Conservation (phyloP, 2,113 vertebrate species). For the Puffinus mauretanicus region DNA sequence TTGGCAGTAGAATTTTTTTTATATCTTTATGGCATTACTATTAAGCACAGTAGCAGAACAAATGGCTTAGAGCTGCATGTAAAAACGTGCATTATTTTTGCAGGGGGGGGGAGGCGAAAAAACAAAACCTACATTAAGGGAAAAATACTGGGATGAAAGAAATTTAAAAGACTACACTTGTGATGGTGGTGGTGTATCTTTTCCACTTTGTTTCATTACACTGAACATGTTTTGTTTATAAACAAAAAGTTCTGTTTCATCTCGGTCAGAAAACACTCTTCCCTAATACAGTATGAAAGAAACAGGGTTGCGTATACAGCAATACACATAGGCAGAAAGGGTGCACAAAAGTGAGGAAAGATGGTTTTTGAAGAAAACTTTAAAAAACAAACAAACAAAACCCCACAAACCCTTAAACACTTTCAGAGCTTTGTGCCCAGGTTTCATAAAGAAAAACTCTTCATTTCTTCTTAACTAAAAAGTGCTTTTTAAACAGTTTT, state of each 20-base stretch:
- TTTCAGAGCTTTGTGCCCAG: background rate
- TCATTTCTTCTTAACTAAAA: background rate
- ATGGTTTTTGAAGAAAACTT: background rate
- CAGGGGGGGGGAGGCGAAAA: too few species aligned
- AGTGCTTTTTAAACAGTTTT: background rate
- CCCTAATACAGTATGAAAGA: background rate
- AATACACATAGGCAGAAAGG: rapidly evolving
- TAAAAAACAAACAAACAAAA: background rate
- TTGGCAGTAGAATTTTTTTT: background rate
- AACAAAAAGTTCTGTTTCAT: background rate
- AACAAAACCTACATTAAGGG: background rate
- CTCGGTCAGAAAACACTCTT: background rate
- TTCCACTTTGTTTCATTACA: background rate
- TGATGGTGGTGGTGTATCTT: background rate
- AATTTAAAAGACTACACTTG: background rate
- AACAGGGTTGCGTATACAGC: background rate
- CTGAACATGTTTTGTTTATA: background rate
- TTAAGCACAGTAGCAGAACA: background rate
- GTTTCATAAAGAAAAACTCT: background rate
- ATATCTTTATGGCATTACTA: background rate
- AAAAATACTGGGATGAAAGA: background rate
- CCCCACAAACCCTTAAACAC: background rate
- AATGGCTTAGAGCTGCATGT: background rate
- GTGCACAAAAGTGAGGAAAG: background rate
- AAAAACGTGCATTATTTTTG: background rate